phyloP scores from a whole-genome alignment of 30 jellyfish, hydroid and myxozoan species.

The Clytia hemisphaerica region DNA sequence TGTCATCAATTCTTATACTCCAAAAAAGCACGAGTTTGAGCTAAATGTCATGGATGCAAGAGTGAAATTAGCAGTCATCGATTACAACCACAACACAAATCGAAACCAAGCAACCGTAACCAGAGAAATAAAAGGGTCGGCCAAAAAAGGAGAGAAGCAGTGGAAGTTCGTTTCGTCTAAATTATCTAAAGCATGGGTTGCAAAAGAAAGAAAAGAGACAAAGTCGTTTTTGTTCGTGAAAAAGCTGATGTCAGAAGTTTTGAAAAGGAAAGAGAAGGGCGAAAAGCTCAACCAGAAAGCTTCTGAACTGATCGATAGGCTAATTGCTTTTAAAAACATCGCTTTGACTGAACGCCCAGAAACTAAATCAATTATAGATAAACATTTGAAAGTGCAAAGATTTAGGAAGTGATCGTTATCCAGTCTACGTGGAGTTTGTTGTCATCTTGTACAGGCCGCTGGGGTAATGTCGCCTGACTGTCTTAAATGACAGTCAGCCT shows the following conservation, averaged over 20 bases:
- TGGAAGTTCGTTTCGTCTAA: not conserved
- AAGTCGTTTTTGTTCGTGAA: not conserved
- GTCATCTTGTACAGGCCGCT: too few relatives aligned
- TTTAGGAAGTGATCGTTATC: too few relatives aligned
- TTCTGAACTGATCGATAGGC: not conserved
- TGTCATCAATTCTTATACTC: not conserved
- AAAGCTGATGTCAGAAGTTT: not conserved
- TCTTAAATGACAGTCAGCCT: too few relatives aligned
- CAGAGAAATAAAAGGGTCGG: not conserved
- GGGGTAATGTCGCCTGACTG: too few relatives aligned
- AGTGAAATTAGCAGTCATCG: slow-evolving; percentile 15
- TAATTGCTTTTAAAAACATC: not conserved
- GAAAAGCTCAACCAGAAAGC: not conserved
- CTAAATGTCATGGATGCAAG: slow-evolving; percentile 25
- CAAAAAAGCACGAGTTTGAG: slow-evolving; percentile 25
- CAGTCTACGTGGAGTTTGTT: too few relatives aligned
- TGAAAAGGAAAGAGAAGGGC: not conserved
- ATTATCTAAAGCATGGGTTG: slow-evolving; percentile 17
- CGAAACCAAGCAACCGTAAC: slow-evolving; percentile 29
- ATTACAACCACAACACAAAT: not conserved
- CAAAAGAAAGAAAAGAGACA: slow-evolving; percentile 8
- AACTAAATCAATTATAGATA: not conserved
- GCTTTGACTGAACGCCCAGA: slow-evolving; percentile 4
- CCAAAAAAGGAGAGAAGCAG: not conserved
- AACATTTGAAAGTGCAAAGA: not conserved